Evolutionary conservation across 2,113 vertebrate genomes (phyloP).

Genomic region (Stomatorhinus ivindoensis): DNA sequence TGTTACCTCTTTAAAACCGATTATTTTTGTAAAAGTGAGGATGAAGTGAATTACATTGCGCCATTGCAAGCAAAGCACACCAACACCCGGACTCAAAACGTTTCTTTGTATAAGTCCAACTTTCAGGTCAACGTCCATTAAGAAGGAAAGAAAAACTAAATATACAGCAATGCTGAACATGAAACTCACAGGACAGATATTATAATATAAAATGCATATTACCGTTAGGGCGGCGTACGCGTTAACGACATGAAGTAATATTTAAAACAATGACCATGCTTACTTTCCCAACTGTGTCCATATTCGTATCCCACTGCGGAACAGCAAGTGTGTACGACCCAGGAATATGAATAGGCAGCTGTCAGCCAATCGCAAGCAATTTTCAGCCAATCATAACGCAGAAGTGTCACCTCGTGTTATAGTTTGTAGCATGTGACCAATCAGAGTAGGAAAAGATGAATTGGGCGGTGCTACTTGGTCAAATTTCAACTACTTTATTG

Average conservation of each 20-base stretch:
- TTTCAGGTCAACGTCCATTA: background rate
- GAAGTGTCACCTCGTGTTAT: background rate
- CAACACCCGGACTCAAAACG: background rate
- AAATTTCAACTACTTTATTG: background rate
- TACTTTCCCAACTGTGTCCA: conserved; percentile 60
- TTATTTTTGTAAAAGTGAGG: background rate
- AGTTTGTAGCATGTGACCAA: background rate
- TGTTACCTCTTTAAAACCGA: background rate
- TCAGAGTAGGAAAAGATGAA: background rate
- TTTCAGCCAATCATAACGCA: background rate
- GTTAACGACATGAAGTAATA: background rate
- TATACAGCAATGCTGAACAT: background rate
- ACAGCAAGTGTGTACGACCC: background rate
- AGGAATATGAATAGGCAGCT: conserved; percentile 4
- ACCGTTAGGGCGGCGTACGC: background rate
- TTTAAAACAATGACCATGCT: conserved; percentile 22
- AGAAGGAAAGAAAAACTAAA: background rate
- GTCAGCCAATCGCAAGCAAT: background rate
- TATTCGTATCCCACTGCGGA: conserved; percentile 27
- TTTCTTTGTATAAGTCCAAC: background rate
- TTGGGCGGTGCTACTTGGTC: background rate
- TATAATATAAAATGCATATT: background rate
- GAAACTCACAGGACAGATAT: background rate
- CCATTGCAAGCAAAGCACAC: background rate
- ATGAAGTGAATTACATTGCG: background rate